Evolutionary conservation across 2,888 invertebrate species (phyloP).

Genomic region (Tanytarsus gracilentus): DNA sequence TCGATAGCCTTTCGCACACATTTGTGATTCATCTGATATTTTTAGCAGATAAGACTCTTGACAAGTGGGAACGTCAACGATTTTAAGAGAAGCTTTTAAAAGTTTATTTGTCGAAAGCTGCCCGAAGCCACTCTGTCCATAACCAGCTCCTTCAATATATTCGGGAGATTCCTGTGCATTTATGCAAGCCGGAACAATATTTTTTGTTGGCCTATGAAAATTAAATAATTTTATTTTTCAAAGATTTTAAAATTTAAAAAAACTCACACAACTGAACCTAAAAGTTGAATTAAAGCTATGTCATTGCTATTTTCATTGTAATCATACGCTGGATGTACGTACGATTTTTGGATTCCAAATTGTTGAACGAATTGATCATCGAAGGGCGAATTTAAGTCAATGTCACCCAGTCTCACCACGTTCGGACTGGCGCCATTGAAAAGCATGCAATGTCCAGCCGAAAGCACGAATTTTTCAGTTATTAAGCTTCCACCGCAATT

Average conservation of each 20-base stretch:
- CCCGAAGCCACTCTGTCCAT: slow-evolving; percentile 11
- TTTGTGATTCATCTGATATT: not conserved
- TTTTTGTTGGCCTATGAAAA: slow-evolving; percentile 2
- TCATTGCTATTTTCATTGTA: slow-evolving; percentile 10
- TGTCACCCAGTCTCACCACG: slow-evolving; percentile 28
- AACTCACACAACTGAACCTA: slow-evolving; percentile 29
- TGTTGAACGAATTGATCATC: slow-evolving; percentile 29
- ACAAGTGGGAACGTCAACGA: not conserved
- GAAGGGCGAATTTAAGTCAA: slow-evolving; percentile 19
- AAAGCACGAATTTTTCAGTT: slow-evolving; percentile 38
- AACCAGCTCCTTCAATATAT: slow-evolving; percentile 20
- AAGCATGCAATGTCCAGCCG: slow-evolving; percentile 40
- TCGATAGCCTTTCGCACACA: slow-evolving; percentile 6
- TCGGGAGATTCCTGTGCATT: not conserved
- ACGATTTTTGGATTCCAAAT: slow-evolving; percentile 16
- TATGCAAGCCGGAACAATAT: slow-evolving; percentile 15
- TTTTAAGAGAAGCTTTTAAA: not conserved
- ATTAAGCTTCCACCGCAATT: slow-evolving; percentile 42
- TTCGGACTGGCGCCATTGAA: slow-evolving; percentile 34
- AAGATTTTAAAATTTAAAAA: slow-evolving; percentile 33
- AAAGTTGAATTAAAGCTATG: slow-evolving; percentile 28
- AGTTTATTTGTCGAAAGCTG: not conserved
- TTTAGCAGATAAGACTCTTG: not conserved
- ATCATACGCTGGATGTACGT: slow-evolving; percentile 22
- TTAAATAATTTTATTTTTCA: slow-evolving; percentile 32